Base-by-base conservation (phyloP, 2,888 invertebrate species). In the Byasa hedistus region DNA sequence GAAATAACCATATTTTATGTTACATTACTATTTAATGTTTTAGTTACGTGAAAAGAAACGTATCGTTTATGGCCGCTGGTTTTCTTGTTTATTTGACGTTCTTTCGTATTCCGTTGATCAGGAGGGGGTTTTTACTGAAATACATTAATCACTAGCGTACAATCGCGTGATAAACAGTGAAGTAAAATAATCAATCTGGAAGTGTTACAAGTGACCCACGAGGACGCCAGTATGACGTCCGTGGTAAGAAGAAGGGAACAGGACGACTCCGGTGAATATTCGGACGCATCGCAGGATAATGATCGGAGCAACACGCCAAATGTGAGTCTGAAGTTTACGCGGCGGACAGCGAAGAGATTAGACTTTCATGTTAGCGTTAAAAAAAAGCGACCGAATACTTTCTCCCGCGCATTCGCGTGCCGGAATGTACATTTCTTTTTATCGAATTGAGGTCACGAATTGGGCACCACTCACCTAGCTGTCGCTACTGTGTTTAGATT, bases 341-440 rank as follows among this genome's bases (percentile, higher is more conserved):
- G 59, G 65, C 71, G 70, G 68, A 66, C 69, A 66, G 71, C 73
- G 68, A 73, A 67, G 70, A 72, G 64, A 73, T 71, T 74, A 73
- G 77, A 89, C 89, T 89, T 90, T 90, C 87, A 80, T 87, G 87
- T 89, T 85, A 84, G 81, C 84, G 85, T 82, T 85, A 79, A 83
- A 84, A 84, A 32, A 83, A 87, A 81, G 81, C 85, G 74, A 76
- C 77, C 78, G 79, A 78, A 71, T 73, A 90, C 91, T 91, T 91
- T 91, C 90, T 89, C 91, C 84, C 81, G 80, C 79, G 79, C 82
- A 79, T 71, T 88, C 80, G 87, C 89, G 85, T 90, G 88, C 83
- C 77, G 87, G 88, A 84, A 87, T 91, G 86, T 80, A 80, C 87
- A 91, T 90, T 89, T 90, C 90, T 91, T 91, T 89, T 85, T 78